These are phyloP conservation scores for Bos javanicus DNA, from an alignment of 2,113 vertebrate genomes.

Conservation along the genomic window DNA sequence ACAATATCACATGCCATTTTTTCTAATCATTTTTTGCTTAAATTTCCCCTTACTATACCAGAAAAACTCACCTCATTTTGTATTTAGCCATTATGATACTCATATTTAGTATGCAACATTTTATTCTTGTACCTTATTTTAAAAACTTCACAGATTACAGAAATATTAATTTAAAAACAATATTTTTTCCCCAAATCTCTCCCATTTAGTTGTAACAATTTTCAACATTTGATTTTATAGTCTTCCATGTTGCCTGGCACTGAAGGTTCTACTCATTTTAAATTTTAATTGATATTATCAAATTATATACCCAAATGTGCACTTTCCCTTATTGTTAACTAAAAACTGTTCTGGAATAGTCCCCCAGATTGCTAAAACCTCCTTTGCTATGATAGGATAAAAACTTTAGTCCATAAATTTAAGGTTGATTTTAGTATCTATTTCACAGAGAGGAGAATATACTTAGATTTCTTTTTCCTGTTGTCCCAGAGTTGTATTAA, in stretches of 20 bases:
- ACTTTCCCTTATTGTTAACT: neutral
- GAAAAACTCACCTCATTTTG: neutral
- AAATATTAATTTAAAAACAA: neutral
- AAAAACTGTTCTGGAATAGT: neutral
- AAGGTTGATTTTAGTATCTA: neutral
- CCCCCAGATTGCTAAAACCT: neutral
- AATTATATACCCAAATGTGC: neutral
- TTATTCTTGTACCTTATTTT: neutral
- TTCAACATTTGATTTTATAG: neutral
- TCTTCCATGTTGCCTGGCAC: neutral
- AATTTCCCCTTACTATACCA: neutral
- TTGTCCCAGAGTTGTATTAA: neutral
- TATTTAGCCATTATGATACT: neutral
- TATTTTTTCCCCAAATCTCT: neutral
- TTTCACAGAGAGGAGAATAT: neutral
- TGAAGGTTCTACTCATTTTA: neutral
- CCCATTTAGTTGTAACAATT: neutral
- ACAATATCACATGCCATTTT: neutral
- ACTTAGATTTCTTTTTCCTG: neutral
- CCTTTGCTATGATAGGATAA: neutral
- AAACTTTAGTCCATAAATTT: neutral
- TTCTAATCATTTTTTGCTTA: neutral
- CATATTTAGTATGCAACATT: neutral
- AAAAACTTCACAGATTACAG: neutral
- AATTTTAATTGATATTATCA: neutral